These are phyloP conservation scores for Ophioderma brevispina DNA, from an alignment of 35 echinoderm and acorn worm genomes.

Conservation along the genomic window DNA sequence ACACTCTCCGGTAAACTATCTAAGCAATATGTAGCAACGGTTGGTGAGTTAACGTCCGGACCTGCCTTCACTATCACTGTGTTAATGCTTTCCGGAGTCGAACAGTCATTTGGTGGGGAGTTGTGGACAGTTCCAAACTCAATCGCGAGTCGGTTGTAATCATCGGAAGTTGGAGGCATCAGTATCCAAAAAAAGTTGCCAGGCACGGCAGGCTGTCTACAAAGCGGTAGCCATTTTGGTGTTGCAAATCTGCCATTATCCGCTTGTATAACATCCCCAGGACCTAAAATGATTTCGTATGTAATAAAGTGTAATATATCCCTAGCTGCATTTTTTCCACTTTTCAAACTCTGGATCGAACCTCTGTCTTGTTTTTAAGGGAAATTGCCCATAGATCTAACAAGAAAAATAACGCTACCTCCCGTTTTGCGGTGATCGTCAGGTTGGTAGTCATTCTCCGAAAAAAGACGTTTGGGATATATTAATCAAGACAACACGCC, in stretches of 20 bases:
- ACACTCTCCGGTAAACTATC: background rate
- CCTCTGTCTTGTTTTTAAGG: too few species aligned
- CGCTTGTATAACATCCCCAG: background rate
- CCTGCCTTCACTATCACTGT: background rate
- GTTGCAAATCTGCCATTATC: background rate
- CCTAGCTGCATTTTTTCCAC: too few species aligned
- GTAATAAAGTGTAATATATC: too few species aligned
- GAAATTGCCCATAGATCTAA: too few species aligned
- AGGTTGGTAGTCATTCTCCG: too few species aligned
- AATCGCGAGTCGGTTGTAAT: background rate
- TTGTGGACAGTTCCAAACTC: background rate
- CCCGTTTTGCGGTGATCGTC: too few species aligned
- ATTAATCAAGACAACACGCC: too few species aligned
- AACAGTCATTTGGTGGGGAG: background rate
- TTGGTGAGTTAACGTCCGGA: background rate
- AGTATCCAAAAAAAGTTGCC: background rate
- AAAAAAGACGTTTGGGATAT: too few species aligned
- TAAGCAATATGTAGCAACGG: background rate
- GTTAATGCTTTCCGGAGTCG: background rate
- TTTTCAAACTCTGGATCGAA: too few species aligned
- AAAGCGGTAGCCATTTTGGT: background rate
- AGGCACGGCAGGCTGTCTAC: background rate
- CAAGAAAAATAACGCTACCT: too few species aligned
- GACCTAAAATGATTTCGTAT: background rate
- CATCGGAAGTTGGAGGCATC: background rate